phyloP scores from a whole-genome alignment of 2,113 vertebrate species.

The Protomyctophum bolini region DNA sequence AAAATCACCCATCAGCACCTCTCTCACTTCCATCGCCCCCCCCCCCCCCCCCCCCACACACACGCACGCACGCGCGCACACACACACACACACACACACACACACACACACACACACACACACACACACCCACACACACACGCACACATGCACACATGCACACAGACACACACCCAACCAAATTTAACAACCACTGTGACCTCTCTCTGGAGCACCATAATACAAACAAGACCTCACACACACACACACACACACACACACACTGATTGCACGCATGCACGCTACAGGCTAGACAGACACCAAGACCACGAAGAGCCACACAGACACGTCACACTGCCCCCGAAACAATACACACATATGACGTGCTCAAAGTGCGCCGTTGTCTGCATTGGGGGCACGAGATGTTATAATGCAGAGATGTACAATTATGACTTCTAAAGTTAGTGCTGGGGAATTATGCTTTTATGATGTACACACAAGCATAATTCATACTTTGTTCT shows the following conservation, averaged over 20 bases:
- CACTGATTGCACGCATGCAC: not conserved
- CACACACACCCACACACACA: not conserved
- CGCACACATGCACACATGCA: not conserved
- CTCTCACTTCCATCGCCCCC: too few species aligned
- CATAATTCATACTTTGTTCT: too few species aligned
- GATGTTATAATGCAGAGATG: not conserved
- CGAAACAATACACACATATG: too few species aligned
- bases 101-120: too few species aligned
- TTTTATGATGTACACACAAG: not conserved
- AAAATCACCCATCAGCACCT: not conserved
- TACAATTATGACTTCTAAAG: not conserved
- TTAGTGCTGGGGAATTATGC: not conserved
- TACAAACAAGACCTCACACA: slow-evolving; percentile 11
- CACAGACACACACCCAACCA: not conserved
- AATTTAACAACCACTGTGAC: slow-evolving; percentile 42
- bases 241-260: slow-evolving; percentile 7
- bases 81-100: not conserved
- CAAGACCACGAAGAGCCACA: not conserved
- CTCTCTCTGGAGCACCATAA: slow-evolving; percentile 12
- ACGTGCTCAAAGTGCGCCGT: not conserved
- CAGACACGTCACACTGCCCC: too few species aligned
- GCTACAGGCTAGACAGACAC: not conserved
- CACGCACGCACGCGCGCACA: not conserved
- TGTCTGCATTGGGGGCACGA: not conserved
- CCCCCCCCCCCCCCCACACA: too few species aligned